These are phyloP conservation scores for Tinea pellionella DNA, from an alignment of 2,888 invertebrate species.

Conservation along the genomic window DNA sequence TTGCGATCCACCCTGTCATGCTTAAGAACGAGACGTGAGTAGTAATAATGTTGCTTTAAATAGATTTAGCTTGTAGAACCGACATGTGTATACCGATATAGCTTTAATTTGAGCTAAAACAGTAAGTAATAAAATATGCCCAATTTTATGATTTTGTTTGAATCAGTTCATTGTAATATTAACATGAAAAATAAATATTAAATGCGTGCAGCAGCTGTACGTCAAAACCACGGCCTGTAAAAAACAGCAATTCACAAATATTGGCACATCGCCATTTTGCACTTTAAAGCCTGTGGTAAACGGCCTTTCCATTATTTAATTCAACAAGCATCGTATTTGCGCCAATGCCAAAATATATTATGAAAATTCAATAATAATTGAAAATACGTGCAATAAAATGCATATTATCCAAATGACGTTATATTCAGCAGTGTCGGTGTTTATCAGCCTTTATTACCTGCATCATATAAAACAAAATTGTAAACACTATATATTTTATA, in stretches of 20 bases:
- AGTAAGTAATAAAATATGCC: neutral
- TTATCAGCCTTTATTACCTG: neutral
- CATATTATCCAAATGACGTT: neutral
- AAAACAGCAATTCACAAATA: conserved; percentile 20
- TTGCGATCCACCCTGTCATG: neutral
- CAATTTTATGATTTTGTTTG: neutral
- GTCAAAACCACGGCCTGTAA: conserved; percentile 11
- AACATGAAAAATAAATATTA: neutral
- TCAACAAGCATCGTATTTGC: conserved; percentile 56
- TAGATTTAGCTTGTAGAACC: no score
- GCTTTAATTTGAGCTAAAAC: no score
- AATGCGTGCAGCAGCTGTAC: conserved; percentile 2
- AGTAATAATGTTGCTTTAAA: neutral
- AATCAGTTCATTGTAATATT: neutral
- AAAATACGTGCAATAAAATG: conserved; percentile 5
- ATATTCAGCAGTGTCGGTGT: neutral
- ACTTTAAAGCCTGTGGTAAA: conserved; percentile 53
- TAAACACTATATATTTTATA: no score
- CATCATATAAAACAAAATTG: neutral
- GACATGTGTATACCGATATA: no score
- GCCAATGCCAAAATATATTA: conserved; percentile 51
- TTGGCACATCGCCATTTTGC: conserved; percentile 50
- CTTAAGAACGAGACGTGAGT: neutral
- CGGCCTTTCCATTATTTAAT: conserved; percentile 58
- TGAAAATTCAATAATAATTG: conserved; percentile 30